Evolutionary conservation across 37 sponge, comb jelly and placozoan genomes (phyloP), one percentile per base, ranked within the genome.

Genomic region (Amphimedon queenslandica): DNA sequence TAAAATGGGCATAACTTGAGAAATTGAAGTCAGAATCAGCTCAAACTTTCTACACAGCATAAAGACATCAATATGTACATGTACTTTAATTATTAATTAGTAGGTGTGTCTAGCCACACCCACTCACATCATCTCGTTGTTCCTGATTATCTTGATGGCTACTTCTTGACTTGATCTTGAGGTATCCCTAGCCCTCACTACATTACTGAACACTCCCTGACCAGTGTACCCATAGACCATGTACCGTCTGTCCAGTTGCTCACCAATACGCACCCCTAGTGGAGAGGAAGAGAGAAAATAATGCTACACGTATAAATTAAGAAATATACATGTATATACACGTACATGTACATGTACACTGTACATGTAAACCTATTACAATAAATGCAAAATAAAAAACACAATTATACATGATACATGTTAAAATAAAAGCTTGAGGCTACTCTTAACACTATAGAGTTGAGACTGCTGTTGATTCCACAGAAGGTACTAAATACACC

Each of bases 171-270:
- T 82, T 16, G 36, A 80, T 66, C 85, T 86, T 65, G 82, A 73
- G 0, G 84, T 73, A 81, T 98, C 99, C 30, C 99, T 55, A 18
- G 94, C 99, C 18, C 99, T 64, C 6, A 98, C 99, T 69, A 98
- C 99, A 39, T 98, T 98, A 42, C 95, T 94, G 84, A 98, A 98
- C 64, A 98, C 99, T 1, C 99, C 99, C 69, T 92, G 90, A 1
- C 99, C 99, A 0, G 95, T 98, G 76, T 90, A 98, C 30, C 99
- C 95, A 80, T 89, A 98, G 13, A 98, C 93, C 18, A 66, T 80
- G 80, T 94, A 98, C 25, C 95, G 77, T 3, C 90, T 53, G 73
- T 98, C 99, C 82, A 98, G 72, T 53, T 88, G 81, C 82, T 98
- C 99, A 3, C 95, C 91, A 28, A 89, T 89, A 57, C 95, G 81